Conservation (phyloP, 2,888 invertebrate species). For the Xestia ashworthii region DNA sequence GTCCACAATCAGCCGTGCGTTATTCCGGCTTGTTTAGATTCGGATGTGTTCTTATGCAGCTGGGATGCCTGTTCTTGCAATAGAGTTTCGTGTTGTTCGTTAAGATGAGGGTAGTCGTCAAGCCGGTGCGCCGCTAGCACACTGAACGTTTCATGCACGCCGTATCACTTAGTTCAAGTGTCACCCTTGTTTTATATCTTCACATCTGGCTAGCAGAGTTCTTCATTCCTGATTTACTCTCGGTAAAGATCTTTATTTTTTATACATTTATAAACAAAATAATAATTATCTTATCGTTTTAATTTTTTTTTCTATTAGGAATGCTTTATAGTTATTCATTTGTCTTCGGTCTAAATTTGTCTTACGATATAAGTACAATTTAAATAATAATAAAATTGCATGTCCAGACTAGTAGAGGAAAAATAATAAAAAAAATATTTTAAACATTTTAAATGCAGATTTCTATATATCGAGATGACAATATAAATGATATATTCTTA, state of each 20-base stretch:
- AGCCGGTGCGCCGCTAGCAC: constrained; percentile 40
- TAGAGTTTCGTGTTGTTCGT: constrained; percentile 19
- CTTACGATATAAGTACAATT: constrained; percentile 89
- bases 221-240: constrained; percentile 87
- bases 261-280: constrained; percentile 82
- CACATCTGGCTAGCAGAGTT: constrained; percentile 76
- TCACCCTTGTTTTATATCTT: constrained; percentile 50
- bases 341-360: constrained; percentile 86
- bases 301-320: constrained; percentile 75
- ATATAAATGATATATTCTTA: constrained; percentile 88
- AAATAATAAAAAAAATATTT: constrained; percentile 79
- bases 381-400: constrained; percentile 80
- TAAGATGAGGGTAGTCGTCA: constrained; percentile 32
- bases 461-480: constrained; percentile 89
- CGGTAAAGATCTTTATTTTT: constrained; percentile 90
- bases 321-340: constrained; percentile 78
- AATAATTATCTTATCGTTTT: constrained; percentile 63
- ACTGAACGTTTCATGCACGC: constrained; percentile 38
- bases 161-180: constrained; percentile 33
- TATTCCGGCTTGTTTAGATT: constrained; percentile 1
- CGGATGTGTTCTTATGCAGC: neutral
- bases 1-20: neutral
- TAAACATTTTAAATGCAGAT: constrained; percentile 87
- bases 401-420: constrained; percentile 86
- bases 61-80: constrained; percentile 48